A percentile compares a stretch with the other conserved stretches of the same genome.
Evolutionary conservation across 2,888 invertebrate genomes (phyloP).

Genomic region (Abrostola tripartita): DNA sequence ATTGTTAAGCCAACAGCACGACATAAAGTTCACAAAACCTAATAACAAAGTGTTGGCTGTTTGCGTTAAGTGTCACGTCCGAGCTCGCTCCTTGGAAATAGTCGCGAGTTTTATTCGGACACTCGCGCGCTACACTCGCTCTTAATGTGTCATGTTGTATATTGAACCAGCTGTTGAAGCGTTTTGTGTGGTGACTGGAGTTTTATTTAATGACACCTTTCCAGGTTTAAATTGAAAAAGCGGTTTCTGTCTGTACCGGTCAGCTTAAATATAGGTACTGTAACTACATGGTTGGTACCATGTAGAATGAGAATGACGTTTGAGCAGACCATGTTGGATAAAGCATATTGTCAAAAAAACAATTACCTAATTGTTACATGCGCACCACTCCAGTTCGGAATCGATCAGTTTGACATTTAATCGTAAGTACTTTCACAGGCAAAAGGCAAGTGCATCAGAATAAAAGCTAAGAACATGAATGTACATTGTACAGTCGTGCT

Average conservation of each 20-base stretch:
- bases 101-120: not conserved
- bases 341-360: too few species aligned
- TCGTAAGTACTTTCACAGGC: not conserved
- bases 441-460: not conserved
- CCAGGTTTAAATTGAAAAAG: not conserved
- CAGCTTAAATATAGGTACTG: too few species aligned
- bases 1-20: constrained; percentile 30
- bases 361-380: too few species aligned
- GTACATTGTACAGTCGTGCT: not conserved
- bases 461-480: not conserved
- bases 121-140: constrained; percentile 4
- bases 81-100: constrained; percentile 5
- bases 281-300: too few species aligned
- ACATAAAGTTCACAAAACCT: constrained; percentile 38
- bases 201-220: not conserved
- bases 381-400: too few species aligned
- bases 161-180: not conserved
- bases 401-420: not conserved
- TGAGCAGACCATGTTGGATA: too few species aligned
- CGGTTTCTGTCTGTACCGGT: not conserved
- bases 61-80: constrained; percentile 18
- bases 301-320: too few species aligned
- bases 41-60: constrained; percentile 35
- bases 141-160: constrained; percentile 6
- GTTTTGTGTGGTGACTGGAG: not conserved